These are phyloP conservation scores for Augochlora pura DNA, from an alignment of 1,140 invertebrate species.

Conservation along the genomic window DNA sequence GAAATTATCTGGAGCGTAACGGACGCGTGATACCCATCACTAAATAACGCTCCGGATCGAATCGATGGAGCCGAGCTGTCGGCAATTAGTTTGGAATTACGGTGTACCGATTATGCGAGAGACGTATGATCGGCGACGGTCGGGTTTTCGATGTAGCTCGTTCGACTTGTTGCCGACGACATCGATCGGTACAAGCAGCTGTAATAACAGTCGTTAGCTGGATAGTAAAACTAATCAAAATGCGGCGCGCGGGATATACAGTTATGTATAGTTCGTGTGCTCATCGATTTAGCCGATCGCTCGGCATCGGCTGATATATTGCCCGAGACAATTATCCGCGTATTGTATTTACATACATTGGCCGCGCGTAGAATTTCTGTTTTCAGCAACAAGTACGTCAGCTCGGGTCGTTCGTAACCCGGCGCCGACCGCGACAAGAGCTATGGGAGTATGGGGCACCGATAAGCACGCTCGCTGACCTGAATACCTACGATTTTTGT, in stretches of 20 bases:
- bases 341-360: not conserved
- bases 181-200: constrained; percentile 27
- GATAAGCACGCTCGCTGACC: constrained; percentile 21
- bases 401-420: not conserved
- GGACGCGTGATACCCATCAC: constrained; percentile 20
- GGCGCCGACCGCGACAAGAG: not conserved
- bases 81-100: constrained; percentile 43
- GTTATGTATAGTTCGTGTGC: constrained; percentile 5
- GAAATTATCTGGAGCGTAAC: constrained; percentile 28
- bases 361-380: not conserved
- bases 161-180: constrained; percentile 5
- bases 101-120: constrained; percentile 3
- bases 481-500: constrained; percentile 34
- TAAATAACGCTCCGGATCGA: constrained; percentile 25
- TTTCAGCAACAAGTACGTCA: not conserved
- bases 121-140: constrained; percentile 22
- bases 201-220: constrained; percentile 39
- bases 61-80: constrained; percentile 15
- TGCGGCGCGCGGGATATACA: constrained; percentile 15
- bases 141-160: constrained; percentile 19
- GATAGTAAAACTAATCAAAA: constrained; percentile 37
- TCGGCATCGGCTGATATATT: no score
- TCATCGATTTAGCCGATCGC: constrained; percentile 6
- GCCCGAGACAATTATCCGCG: not conserved
- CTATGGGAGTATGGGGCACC: not conserved